Evolutionary conservation across 2,888 invertebrate genomes (phyloP).

Genomic region (Nebria salina): DNA sequence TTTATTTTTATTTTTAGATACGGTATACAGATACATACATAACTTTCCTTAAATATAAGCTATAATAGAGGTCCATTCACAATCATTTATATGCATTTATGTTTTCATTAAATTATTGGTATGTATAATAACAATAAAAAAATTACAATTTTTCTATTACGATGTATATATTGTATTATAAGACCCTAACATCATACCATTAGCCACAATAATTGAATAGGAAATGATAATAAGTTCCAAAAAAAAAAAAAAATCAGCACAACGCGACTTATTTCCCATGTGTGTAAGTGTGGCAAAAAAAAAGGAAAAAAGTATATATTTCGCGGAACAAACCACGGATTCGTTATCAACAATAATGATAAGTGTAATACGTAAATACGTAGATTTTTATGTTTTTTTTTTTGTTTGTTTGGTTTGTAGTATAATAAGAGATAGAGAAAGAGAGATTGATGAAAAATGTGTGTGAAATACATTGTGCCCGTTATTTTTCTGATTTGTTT

Average conservation of each 20-base stretch:
- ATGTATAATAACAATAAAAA: constrained; percentile 46
- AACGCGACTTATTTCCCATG: neutral
- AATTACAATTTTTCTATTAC: constrained; percentile 44
- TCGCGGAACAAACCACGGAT: neutral
- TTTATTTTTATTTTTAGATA: constrained; percentile 46
- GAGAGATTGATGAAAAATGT: neutral
- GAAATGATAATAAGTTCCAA: constrained; percentile 16
- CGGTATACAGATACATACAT: constrained; percentile 44
- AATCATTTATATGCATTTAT: constrained; percentile 44
- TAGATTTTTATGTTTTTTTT: neutral
- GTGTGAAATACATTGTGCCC: neutral
- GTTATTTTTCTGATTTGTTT: neutral
- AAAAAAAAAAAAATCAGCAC: constrained; percentile 19
- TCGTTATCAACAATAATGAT: neutral
- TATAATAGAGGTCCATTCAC: constrained; percentile 42
- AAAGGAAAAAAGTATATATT: neutral
- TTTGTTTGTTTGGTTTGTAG: neutral
- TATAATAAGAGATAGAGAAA: neutral
- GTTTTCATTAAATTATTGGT: constrained; percentile 43
- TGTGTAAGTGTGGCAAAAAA: neutral
- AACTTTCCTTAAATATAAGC: constrained; percentile 45
- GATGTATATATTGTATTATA: constrained; percentile 33
- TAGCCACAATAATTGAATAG: constrained; percentile 33
- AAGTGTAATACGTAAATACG: neutral
- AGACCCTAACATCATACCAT: constrained; percentile 22